These are phyloP conservation scores for Eutolmus rufibarbis DNA, from an alignment of 2,888 invertebrate species.

Conservation along the genomic window DNA sequence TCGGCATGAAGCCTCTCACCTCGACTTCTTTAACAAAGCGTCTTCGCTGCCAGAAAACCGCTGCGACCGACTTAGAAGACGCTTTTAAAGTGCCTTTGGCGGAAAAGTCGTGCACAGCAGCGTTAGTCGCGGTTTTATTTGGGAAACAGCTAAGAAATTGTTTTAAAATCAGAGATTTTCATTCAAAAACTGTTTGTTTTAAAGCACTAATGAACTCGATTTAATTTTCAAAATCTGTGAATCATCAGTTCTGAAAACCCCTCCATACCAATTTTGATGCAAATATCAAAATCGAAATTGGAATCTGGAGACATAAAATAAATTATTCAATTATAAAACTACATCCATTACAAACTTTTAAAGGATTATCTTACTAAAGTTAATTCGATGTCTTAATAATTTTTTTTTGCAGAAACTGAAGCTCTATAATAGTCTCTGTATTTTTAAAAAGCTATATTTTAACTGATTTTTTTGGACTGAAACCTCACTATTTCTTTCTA, in stretches of 20 bases:
- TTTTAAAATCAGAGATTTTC: not conserved
- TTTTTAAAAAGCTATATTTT: too few species aligned
- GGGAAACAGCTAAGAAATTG: not conserved
- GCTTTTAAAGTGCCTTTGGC: not conserved
- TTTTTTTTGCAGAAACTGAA: too few species aligned
- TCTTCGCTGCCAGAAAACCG: not conserved
- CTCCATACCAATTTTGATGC: too few species aligned
- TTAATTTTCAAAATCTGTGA: not conserved
- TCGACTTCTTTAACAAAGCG: not conserved
- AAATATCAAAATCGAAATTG: too few species aligned
- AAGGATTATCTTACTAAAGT: not conserved
- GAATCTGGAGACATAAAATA: too few species aligned
- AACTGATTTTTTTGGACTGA: too few species aligned
- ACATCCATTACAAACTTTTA: not conserved
- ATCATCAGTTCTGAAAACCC: too few species aligned
- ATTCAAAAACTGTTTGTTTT: not conserved
- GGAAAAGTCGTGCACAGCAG: not conserved
- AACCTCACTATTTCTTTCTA: not conserved
- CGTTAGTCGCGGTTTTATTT: not conserved
- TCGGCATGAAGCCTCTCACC: not conserved
- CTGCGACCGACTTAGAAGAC: not conserved
- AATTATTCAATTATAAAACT: not conserved
- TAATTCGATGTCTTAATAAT: not conserved
- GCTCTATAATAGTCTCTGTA: too few species aligned
- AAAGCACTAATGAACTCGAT: not conserved